phyloP scores from a whole-genome alignment of 2,888 invertebrate species.

The Dolichopus griseipennis region DNA sequence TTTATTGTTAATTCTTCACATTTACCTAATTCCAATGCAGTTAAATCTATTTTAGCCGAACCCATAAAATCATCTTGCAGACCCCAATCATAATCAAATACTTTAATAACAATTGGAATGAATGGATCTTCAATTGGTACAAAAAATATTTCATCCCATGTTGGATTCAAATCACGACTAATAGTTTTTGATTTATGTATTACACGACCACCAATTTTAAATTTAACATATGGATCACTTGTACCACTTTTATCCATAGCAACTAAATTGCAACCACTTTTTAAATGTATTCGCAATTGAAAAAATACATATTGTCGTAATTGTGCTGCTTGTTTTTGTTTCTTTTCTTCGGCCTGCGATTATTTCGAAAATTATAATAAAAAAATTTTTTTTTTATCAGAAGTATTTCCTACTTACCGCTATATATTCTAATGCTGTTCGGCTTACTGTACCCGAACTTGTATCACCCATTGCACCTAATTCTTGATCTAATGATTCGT shows the following conservation, averaged over 20 bases:
- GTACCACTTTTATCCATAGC: slow-evolving; percentile 93
- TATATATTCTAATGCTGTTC: slow-evolving; percentile 18
- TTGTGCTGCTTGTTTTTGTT: slow-evolving; percentile 60
- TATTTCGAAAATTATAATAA: slow-evolving; percentile 8
- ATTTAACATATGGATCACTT: slow-evolving; percentile 96
- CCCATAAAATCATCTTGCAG: slow-evolving; percentile 98
- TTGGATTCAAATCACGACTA: slow-evolving; percentile 87
- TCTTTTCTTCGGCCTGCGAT: slow-evolving; percentile 57
- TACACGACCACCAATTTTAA: slow-evolving; percentile 76
- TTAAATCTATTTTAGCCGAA: slow-evolving; percentile 73
- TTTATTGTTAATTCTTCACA: slow-evolving; percentile 69
- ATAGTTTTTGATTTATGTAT: slow-evolving; percentile 92
- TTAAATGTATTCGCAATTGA: slow-evolving; percentile 80
- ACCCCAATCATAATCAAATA: slow-evolving; percentile 96
- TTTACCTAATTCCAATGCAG: slow-evolving; percentile 68
- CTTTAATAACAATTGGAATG: slow-evolving; percentile 76
- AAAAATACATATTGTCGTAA: slow-evolving; percentile 84
- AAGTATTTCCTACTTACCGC: slow-evolving; percentile 15
- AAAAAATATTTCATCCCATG: slow-evolving; percentile 96
- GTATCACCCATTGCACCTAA: slow-evolving; percentile 23
- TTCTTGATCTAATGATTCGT: slow-evolving; percentile 34
- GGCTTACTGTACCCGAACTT: neutral
- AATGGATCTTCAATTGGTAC: slow-evolving; percentile 88
- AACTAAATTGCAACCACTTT: slow-evolving; percentile 78
- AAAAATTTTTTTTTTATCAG: too few species aligned